Conservation (phyloP, 1,140 invertebrate species). For the Acromyrmex echinatior region DNA sequence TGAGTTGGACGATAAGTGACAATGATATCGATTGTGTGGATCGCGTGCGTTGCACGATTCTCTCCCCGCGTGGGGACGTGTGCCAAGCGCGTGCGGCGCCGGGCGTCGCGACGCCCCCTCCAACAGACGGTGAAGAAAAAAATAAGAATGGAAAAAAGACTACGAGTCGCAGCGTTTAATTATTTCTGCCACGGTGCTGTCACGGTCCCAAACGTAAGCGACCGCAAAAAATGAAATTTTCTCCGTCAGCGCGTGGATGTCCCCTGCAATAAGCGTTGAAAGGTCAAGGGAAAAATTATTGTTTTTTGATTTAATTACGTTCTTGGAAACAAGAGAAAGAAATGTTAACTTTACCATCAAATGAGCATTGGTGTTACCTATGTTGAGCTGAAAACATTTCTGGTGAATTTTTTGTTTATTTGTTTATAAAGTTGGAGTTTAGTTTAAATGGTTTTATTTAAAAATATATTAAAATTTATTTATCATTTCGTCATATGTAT, state of each 20-base stretch:
- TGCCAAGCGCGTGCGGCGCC: constrained; percentile 59
- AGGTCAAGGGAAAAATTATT: not conserved
- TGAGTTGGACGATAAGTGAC: not conserved
- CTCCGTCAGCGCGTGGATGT: not conserved
- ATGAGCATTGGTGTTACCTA: not conserved
- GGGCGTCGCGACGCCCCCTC: constrained; percentile 39
- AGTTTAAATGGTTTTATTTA: not conserved
- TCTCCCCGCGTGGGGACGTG: constrained; percentile 16
- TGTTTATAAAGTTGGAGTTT: not conserved
- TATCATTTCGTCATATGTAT: not conserved
- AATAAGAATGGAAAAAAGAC: constrained; percentile 24
- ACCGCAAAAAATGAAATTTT: constrained; percentile 37
- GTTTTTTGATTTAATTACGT: constrained; percentile 15
- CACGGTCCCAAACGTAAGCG: not conserved
- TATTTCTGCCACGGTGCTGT: constrained; percentile 28
- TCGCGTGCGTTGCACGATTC: constrained; percentile 37
- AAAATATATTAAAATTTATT: not conserved
- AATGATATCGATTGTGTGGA: constrained; percentile 46
- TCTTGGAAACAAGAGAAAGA: not conserved
- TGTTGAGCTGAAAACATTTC: not conserved
- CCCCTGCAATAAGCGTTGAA: not conserved
- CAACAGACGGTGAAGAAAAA: constrained; percentile 12
- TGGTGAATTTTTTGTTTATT: not conserved
- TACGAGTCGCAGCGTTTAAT: constrained; percentile 41
- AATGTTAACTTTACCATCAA: not conserved